Percentiles rank a stretch among this genome's conserved stretches.
These are phyloP conservation scores for Dolichopus griseipennis DNA, from an alignment of 2,888 invertebrate species.

Conservation along the genomic window DNA sequence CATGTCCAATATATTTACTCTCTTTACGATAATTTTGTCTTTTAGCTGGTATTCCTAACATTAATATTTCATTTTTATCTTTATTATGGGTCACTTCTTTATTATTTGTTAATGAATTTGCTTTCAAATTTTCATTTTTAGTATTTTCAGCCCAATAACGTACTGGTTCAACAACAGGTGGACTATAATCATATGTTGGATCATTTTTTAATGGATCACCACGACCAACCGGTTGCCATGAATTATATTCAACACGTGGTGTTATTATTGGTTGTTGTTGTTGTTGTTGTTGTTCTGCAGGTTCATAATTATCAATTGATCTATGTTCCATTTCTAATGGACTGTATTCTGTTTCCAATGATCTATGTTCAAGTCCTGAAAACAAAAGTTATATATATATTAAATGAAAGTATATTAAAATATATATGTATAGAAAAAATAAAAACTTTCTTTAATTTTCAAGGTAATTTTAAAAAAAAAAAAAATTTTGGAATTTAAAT, in stretches of 20 bases:
- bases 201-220: constrained; percentile 76
- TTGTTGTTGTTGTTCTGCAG: constrained; percentile 13
- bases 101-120: constrained; percentile 32
- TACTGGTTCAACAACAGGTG: constrained; percentile 67
- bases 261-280: constrained; percentile 45
- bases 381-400: not conserved
- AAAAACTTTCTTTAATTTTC: too few species aligned
- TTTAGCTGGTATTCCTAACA: constrained; percentile 60
- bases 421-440: too few species aligned
- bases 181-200: constrained; percentile 77
- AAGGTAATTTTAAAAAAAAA: too few species aligned
- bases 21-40: constrained; percentile 50
- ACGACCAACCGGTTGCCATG: constrained; percentile 75
- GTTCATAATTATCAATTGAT: not conserved
- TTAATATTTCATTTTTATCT: constrained; percentile 57
- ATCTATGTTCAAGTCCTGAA: not conserved
- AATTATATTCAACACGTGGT: constrained; percentile 72
- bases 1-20: constrained; percentile 24
- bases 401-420: too few species aligned
- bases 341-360: not conserved
- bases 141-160: constrained; percentile 60
- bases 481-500: too few species aligned
- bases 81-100: constrained; percentile 22
- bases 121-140: constrained; percentile 44
- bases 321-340: not conserved